Evolutionary conservation across 2,113 vertebrate genomes (phyloP), one percentile per base, ranked within the genome.

Genomic region (Tragelaphus scriptus): DNA sequence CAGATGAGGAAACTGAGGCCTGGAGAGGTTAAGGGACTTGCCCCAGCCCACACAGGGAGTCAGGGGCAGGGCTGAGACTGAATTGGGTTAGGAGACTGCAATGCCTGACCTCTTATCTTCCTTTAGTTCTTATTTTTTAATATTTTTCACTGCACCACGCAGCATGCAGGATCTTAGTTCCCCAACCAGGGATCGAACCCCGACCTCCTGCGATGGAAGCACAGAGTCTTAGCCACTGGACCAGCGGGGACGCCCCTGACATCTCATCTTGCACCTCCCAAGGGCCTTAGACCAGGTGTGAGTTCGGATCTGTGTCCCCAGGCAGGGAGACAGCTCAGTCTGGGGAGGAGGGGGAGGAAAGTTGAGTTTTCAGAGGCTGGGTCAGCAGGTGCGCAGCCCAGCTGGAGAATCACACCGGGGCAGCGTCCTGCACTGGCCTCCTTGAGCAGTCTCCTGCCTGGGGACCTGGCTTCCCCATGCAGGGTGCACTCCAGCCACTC

Each of bases 361-460:
- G 49, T 16, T 5, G 12, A 71, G 30, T 59, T 26, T 56, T 44
- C 13, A 81, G 28, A 55, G 32, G 8, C 11, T 14, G n/a, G 90
- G 16, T 3, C 51, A 2, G 86, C 58, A 91, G 59, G 53, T 15
- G 32, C 5, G 1, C 30, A 32, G 5, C 30, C 59, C 28, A 32
- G n/a, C 17, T 61, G 53, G 26, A 63, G 53, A 17, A 26, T 9
- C 56, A 6, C 3, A 47, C 6, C 0, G 1, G 55, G 51, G 30
- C 5, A 0, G 21, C 9, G 1, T 36, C 10, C 4, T 16, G 8
- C 10, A 0, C 25, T 5, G 65, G 58, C 25, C 28, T 3, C 16
- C 58, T 19, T 7, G 47, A 51, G 25, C 17, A 3, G 23, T 61
- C 30, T 59, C 0, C 3, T 23, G 75, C 6, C 6, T 61, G 51